Evolutionary conservation across 2,888 invertebrate species (phyloP), one percentile per base, ranked within the genome.

Genomic region (Baronia brevicornis): DNA sequence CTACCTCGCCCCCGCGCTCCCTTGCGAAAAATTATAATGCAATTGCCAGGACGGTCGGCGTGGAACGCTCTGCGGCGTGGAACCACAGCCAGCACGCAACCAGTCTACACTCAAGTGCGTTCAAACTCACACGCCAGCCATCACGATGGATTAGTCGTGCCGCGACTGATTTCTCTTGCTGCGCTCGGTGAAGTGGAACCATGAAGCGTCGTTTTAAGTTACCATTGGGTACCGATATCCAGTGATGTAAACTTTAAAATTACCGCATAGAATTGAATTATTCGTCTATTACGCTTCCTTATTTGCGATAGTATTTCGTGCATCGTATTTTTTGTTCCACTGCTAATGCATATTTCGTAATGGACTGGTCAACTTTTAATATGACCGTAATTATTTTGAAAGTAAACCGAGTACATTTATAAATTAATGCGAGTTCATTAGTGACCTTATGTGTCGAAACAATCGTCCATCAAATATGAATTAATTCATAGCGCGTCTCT

Each of bases 21-120:
- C 79, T 79, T 82, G 80, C 82, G 80, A 80, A 80, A 82, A 80
- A 79, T 72, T 72, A 79, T 80, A 80, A 80, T 80, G 84, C 84
- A 82, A 82, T 78, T 75, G 79, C 70, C 79, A 71, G 80, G 79
- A 77, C 79, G 77, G 80, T 57, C 71, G 77, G 74, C 65, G 80
- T 80, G 78, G 80, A 78, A 79, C 80, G 79, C 70, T 70, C 64
- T 60, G 60, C 70, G 62, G 36, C 36, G 36, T 31, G 31, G 27
- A 27, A 71, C 68, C 70, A 65, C 60, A 60, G 61, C 60, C 67
- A 71, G 67, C 79, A 80, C 79, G 75, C 71, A 71, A 77, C 60
- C 79, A 84, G 84, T 84, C 66, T 71, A 72, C 74, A 78, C 70
- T 82, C 71, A 79, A 79, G 72, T 82, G 77, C 75, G 80, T 73